Evolutionary conservation across 2,113 vertebrate genomes (phyloP), one percentile per base, ranked within the genome.

Genomic region (Protomyctophum bolini): DNA sequence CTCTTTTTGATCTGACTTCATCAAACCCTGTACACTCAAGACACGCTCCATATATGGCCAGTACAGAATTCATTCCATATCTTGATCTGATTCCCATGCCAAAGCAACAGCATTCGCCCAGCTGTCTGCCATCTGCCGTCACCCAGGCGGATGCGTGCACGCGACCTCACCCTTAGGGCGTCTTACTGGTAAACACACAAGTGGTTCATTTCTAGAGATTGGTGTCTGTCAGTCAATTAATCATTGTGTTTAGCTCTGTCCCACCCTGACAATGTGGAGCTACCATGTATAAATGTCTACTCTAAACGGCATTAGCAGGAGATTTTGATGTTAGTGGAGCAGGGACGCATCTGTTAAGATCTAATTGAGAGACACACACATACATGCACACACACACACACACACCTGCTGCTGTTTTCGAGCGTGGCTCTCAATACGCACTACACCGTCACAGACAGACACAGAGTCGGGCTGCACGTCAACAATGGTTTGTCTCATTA

Each of bases 401-500:
- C 4, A 54, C 51, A 54, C 51, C 51, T 48, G 41, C 15, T 54
- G 6, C 28, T 54, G 5, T 12, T n/a, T 54, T 6, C 64, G 33
- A 10, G 57, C 56, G 56, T 79, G 61, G 47, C 71, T 74, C 33
- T 66, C n/a, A 48, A 41, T 41, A 41, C 3, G 33, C 33, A 1
- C 33, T 4, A 41, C 33, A 6, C 33, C 3, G 33, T 6, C 33
- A 41, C 33, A 41, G 33, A 41, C 33, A 41, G 33, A 41, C 33
- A 41, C 33, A 6, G 3, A 41, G 33, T 41, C 33, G 3, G 33
- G 33, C 33, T 41, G 33, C 33, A 41, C 33, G 33, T 41, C 33
- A 70, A 70, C 57, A 66, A 29, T 63, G 45, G n/a, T 21, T 21
- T 21, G 21, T 50, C 73, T 86, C 78, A 69, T 76, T 77, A 80